phyloP scores from a whole-genome alignment of 2,888 invertebrate species.

The Agrypnus murinus region DNA sequence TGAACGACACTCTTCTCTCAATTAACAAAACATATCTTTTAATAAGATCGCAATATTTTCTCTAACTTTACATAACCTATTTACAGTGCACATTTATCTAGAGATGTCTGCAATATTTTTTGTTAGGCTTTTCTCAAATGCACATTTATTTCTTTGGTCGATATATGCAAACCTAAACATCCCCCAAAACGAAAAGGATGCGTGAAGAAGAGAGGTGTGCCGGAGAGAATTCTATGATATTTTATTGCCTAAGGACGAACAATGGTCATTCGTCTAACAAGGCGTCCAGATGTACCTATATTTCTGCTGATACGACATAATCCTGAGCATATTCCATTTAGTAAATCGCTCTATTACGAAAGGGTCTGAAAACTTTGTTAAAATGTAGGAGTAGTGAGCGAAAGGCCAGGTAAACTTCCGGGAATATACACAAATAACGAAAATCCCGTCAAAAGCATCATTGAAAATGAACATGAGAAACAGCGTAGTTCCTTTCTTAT shows the following conservation, averaged over 20 bases:
- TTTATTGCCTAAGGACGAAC: constrained; percentile 44
- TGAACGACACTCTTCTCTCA: no score
- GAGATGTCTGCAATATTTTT: constrained; percentile 28
- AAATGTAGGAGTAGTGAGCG: constrained; percentile 22
- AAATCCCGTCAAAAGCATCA: constrained; percentile 4
- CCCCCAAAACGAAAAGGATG: constrained; percentile 16
- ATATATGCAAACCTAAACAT: constrained; percentile 16
- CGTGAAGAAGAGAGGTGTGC: constrained; percentile 30
- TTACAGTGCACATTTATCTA: constrained; percentile 20
- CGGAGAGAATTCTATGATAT: constrained; percentile 29
- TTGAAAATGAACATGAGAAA: background rate
- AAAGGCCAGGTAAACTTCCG: constrained; percentile 23
- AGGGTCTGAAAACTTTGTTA: constrained; percentile 36
- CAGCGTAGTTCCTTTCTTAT: background rate
- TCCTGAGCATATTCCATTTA: constrained; percentile 39
- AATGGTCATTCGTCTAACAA: constrained; percentile 37
- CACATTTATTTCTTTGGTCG: constrained; percentile 25
- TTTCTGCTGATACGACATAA: constrained; percentile 46
- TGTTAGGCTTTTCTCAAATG: constrained; percentile 17
- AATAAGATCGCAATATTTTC: no score
- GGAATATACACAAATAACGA: background rate
- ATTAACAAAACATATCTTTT: no score
- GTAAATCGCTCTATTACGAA: constrained; percentile 34
- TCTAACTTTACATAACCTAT: no score
- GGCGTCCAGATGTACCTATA: constrained; percentile 36